Percentiles rank a stretch among this genome's conserved stretches.
Evolutionary conservation across 2,888 invertebrate species (phyloP).

Genomic region (Tolmerus cingulatus): DNA sequence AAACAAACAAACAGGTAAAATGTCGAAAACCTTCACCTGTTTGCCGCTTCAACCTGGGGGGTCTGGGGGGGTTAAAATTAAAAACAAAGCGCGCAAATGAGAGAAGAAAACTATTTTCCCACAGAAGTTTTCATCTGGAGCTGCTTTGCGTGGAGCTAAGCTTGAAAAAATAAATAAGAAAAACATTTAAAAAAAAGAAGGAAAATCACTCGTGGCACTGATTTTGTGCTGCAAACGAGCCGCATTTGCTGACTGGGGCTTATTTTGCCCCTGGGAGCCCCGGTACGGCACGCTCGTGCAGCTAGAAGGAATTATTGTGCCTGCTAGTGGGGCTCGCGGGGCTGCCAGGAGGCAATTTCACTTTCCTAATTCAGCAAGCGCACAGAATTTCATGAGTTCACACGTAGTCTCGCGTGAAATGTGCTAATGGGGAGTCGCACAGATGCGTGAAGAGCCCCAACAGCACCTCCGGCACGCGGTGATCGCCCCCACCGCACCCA

Average conservation of each 20-base stretch:
- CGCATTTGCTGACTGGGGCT: background rate
- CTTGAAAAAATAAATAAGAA: background rate
- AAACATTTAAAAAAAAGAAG: background rate
- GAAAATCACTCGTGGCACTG: background rate
- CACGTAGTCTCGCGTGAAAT: background rate
- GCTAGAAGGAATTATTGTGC: background rate
- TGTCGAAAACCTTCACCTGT: background rate
- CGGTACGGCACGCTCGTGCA: background rate
- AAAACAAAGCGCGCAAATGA: background rate
- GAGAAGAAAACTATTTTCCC: background rate
- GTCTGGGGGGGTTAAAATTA: background rate
- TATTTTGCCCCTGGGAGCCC: background rate
- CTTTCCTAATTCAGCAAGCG: background rate
- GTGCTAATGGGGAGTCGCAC: background rate
- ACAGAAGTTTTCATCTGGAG: background rate
- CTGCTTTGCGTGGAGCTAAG: background rate
- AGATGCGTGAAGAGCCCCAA: background rate
- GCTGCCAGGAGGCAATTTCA: background rate
- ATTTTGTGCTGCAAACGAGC: background rate
- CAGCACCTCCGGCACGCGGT: background rate
- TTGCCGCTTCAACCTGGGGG: background rate
- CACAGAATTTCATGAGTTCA: background rate
- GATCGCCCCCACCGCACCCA: background rate
- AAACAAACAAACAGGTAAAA: background rate
- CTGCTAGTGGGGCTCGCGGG: background rate